phyloP scores from a whole-genome alignment of 2,888 invertebrate genomes.

The Amphipoea oculea region DNA sequence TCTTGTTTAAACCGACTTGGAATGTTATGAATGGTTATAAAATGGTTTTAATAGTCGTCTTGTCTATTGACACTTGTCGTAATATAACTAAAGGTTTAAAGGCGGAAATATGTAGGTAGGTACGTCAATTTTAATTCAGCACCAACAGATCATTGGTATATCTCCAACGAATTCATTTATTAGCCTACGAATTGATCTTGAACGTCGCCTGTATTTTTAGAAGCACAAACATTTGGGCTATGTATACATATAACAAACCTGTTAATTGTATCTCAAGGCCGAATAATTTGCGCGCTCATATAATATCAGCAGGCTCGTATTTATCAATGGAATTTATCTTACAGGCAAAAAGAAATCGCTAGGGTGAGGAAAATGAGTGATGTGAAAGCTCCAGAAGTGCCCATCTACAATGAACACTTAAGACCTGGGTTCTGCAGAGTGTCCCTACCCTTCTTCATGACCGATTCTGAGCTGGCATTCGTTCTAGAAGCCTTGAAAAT shows the following conservation, averaged over 20 bases:
- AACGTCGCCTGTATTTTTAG: slow-evolving; percentile 51
- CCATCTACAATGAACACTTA: slow-evolving; percentile 92
- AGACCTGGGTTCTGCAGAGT: slow-evolving; percentile 96
- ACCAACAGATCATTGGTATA: slow-evolving; percentile 29
- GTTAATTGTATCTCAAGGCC: slow-evolving; percentile 71
- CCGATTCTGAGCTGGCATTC: slow-evolving; percentile 94
- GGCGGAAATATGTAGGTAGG: not conserved
- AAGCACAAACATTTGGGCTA: slow-evolving; percentile 55
- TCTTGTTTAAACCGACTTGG: slow-evolving; percentile 10
- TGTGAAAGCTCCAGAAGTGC: slow-evolving; percentile 84
- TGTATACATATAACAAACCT: slow-evolving; percentile 58
- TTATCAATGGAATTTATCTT: slow-evolving; percentile 67
- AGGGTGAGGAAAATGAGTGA: slow-evolving; percentile 85
- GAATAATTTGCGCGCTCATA: slow-evolving; percentile 61
- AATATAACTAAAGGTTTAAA: not conserved
- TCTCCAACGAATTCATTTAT: slow-evolving; percentile 35
- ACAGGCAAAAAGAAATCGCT: slow-evolving; percentile 87
- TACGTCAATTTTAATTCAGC: slow-evolving; percentile 1
- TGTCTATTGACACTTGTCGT: not conserved
- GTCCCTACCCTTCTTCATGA: slow-evolving; percentile 96
- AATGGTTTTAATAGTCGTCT: not conserved
- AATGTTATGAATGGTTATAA: not conserved
- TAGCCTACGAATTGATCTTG: slow-evolving; percentile 35
- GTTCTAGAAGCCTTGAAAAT: slow-evolving; percentile 95
- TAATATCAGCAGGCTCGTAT: slow-evolving; percentile 52